Conservation (phyloP, 2,797 vertebrate species). For the Megalops cyprinoides region DNA sequence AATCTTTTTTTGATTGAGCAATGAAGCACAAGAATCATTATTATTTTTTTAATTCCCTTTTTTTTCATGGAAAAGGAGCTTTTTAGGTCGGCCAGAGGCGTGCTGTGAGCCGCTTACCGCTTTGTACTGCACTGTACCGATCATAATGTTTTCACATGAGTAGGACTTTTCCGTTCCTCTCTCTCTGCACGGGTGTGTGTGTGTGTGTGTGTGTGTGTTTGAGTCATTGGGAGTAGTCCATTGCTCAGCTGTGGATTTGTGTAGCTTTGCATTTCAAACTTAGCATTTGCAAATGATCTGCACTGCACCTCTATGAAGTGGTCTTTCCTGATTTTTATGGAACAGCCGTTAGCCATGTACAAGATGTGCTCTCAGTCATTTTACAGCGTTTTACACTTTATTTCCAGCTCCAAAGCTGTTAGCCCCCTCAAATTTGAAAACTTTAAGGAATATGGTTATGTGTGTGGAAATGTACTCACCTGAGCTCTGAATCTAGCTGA, state of each 20-base stretch:
- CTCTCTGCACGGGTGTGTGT: background rate
- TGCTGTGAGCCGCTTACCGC: constrained; percentile 4
- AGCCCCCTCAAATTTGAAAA: no score
- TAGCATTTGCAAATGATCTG: background rate
- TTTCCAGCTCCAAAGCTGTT: background rate
- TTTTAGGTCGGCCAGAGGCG: constrained; percentile 32
- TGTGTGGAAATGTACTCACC: no score
- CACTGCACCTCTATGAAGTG: background rate
- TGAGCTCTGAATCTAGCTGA: no score
- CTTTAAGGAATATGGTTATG: no score
- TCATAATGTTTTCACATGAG: background rate
- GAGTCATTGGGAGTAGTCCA: background rate
- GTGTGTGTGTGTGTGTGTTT: background rate
- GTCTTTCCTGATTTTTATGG: constrained; percentile 11
- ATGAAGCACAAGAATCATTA: constrained; percentile 36
- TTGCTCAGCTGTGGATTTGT: background rate
- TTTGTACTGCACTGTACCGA: constrained; percentile 17
- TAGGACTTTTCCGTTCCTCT: background rate
- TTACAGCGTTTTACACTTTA: background rate
- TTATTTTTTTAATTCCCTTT: constrained; percentile 36
- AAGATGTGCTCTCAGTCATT: background rate
- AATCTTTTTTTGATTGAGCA: constrained; percentile 43
- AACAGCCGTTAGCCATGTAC: background rate
- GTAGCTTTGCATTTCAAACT: constrained; percentile 19
- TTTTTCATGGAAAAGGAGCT: constrained; percentile 25